phyloP scores from a whole-genome alignment of 2,888 invertebrate genomes.

The Eurytoma adleriae region DNA sequence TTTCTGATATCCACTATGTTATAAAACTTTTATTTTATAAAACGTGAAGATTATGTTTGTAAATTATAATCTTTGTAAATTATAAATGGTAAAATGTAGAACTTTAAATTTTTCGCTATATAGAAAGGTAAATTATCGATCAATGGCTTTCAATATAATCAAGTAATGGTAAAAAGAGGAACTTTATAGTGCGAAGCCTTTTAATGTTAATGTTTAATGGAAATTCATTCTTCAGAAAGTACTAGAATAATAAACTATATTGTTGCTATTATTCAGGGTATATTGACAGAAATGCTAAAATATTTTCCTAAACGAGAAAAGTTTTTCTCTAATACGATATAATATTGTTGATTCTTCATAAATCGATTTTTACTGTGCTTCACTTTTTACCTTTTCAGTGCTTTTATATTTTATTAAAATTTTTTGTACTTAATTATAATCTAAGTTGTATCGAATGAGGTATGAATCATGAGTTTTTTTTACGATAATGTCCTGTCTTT shows the following conservation, averaged over 20 bases:
- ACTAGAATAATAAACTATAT: not conserved
- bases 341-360: conserved; percentile 27
- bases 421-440: conserved; percentile 44
- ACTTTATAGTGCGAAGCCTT: not conserved
- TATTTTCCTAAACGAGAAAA: conserved; percentile 17
- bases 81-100: no score
- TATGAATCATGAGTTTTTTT: conserved; percentile 29
- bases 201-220: not conserved
- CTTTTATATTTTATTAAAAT: conserved; percentile 31
- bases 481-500: conserved; percentile 2
- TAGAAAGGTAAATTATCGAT: no score
- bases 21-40: conserved; percentile 4
- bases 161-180: not conserved
- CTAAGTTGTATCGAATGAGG: not conserved
- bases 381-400: conserved; percentile 16
- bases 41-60: no score
- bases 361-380: conserved; percentile 18
- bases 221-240: conserved; percentile 15
- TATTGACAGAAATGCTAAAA: not conserved
- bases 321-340: conserved; percentile 1
- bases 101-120: no score
- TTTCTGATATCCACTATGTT: not conserved
- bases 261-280: conserved; percentile 31
- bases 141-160: no score
- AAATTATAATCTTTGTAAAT: no score